Evolutionary conservation across 2,113 vertebrate genomes (phyloP), one percentile per base, ranked within the genome.

Genomic region (Leiothrix lutea): DNA sequence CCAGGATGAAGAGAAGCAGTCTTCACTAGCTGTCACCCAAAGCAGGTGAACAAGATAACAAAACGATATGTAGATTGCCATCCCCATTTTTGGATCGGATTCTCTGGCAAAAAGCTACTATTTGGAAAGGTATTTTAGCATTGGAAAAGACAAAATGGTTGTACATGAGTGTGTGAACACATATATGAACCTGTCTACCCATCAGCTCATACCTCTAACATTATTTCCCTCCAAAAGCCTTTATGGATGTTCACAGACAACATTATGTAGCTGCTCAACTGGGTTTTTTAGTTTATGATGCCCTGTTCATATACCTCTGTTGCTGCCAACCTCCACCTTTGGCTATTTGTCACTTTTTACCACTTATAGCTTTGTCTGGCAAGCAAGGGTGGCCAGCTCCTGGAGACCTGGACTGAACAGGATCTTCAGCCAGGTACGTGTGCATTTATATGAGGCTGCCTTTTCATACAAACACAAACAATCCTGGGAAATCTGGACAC

Each of bases 381-480:
- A 53, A 69, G 10, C 5, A 78, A 78, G 26, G 7, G 62, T 74
- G 35, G 35, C 47, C 72, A 71, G 47, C 23, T 91, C 42, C 57
- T 3, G 35, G 24, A 65, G 45, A 74, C 69, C n/a, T 1, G 19
- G 17, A 19, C 53, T 26, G 40, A 81, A 72, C 40, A 89, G 84
- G 70, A 84, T 91, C 61, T 65, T 81, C 62, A 53, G 73, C 28
- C 79, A 94, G 94, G 64, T 88, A 67, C 17, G 1, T 66, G 38
- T 86, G 67, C 77, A 78, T 88, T 93, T 90, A 40, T 40, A 80
- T 11, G 47, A 92, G 45, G 35, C 88, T 60, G 67, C n/a, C 44
- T 92, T 95, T 93, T 60, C 80, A 91, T 11, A 77, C 47, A 56
- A 94, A 88, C 67, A 90, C 86, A 93, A 80, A 94, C 67, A 80